Base-by-base conservation (phyloP, 2,113 vertebrate species). In the Romanogobio albipinnatus region DNA sequence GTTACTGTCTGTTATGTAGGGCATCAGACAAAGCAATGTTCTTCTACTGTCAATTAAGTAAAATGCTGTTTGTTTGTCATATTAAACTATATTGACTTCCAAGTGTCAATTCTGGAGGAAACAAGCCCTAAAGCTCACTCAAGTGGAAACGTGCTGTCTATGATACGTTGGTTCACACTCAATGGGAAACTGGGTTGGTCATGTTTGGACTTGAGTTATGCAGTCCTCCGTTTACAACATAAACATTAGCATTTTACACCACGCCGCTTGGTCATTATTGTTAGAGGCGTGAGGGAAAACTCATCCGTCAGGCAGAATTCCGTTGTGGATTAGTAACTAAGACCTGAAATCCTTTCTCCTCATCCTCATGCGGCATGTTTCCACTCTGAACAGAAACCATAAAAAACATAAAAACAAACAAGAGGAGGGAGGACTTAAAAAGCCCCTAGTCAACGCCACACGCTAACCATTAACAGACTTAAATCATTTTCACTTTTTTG, bases 311-410 rank as follows among this genome's bases (percentile, higher is more conserved):
- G 83, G 82, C 84, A 87, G 78, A 92, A 94, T 94, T 95, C 94
- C 86, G 39, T 24, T 82, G 87, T 93, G 93, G 94, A 94, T 95
- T 95, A 95, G 90, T 86, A 85, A 87, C 91, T 93, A 89, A 94
- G 89, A 88, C 85, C 87, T 85, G 79, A 92, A 93, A 92, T 89
- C 90, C 91, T 82, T 74, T 51, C 43, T 89, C 85, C 62, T 82
- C 70, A 76, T 75, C 73, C 15, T 43, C 36, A 22, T 19, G 26
- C 33, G 59, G 75, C 87, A 79, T 83, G 84, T 89, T 91, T 88
- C 78, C 66, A 84, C 83, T 88, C 9, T 24, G 39, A 45, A 45
- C 51, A 81, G 85, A 83, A 76, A 88, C 56, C 59, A 86, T 36
- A 78, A 79, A 76, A 81, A 51, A 24, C 33, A 61, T 49, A 26